Evolutionary conservation across 2,113 vertebrate genomes (phyloP).

Genomic region (Hydrolagus affinis): DNA sequence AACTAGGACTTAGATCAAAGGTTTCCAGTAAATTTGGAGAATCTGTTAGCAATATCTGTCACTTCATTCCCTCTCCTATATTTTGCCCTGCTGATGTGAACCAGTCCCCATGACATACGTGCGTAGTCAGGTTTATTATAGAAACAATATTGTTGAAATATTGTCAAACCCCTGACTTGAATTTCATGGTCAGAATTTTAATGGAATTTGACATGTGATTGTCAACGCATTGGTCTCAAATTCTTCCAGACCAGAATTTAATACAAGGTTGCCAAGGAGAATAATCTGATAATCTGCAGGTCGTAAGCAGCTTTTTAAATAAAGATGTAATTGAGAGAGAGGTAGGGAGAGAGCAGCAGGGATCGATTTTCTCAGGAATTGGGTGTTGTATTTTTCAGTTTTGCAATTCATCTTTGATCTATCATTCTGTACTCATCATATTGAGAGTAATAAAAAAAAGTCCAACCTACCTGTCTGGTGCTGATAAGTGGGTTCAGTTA

Average conservation of each 20-base stretch:
- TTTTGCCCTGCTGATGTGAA: neutral
- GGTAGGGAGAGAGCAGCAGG: neutral
- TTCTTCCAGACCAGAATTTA: neutral
- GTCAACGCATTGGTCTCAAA: neutral
- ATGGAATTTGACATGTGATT: neutral
- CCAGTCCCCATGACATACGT: neutral
- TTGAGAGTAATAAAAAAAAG: neutral
- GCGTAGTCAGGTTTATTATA: neutral
- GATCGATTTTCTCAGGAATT: neutral
- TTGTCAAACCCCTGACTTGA: neutral
- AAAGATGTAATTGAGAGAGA: neutral
- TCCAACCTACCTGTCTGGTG: neutral
- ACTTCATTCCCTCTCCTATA: neutral
- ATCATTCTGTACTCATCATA: neutral
- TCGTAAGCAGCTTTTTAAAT: neutral
- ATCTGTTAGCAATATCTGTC: neutral
- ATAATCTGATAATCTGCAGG: constrained; percentile 19
- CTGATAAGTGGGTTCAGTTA: neutral
- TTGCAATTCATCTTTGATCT: neutral
- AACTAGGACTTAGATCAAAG: neutral
- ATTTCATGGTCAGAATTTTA: neutral
- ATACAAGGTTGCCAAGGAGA: neutral
- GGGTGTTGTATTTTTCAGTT: neutral
- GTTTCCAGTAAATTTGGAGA: too few relatives aligned
- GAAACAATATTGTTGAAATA: neutral